Evolutionary conservation across 2,797 vertebrate genomes (phyloP), one percentile per base, ranked within the genome.

Genomic region (Molossus alvarezi): DNA sequence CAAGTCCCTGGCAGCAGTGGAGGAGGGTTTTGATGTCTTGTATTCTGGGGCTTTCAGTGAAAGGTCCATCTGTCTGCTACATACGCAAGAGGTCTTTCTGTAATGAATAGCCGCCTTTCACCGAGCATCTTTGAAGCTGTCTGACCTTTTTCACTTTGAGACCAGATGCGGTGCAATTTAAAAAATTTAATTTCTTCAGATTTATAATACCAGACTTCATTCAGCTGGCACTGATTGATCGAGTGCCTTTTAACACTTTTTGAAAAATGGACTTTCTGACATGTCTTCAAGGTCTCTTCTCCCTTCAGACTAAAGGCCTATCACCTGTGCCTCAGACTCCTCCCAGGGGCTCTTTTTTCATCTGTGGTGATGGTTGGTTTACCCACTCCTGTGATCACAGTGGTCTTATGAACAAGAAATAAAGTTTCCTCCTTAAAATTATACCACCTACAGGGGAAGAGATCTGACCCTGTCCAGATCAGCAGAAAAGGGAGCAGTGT

Each of bases 161-260:
- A 88, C 97, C 95, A 97, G 95, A 96, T 88, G 90, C 62, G 71
- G 77, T 94, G 69, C 84, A 94, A 88, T 96, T 94, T 90, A 12
- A 95, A 97, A 95, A 92, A 57, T 84, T 96, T 96, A 96, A 97
- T 97, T 97, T 96, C 95, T 97, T 92, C 91, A 92, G 91, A 90
- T 96, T 96, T 93, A 89, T 95, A 97, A 90, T 90, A 85, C 57
- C 45, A 85, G 62, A 84, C 90, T 96, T 94, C 84, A 86, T 96
- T 94, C 73, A 11, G 72, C 92, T 90, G 85, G 81, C 53, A 91
- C 10, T 96, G 94, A 97, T 87, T 92, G 95, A 96, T 72, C 81
- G 93, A 97, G 45, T 76, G 25, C 95, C 88, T 97, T 93, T 96
- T 96, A 93, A 90, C 37, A 71, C 81, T 95, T 94, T 93, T 51